phyloP scores from a whole-genome alignment of 2,113 vertebrate species.

The Tapirus terrestris region DNA sequence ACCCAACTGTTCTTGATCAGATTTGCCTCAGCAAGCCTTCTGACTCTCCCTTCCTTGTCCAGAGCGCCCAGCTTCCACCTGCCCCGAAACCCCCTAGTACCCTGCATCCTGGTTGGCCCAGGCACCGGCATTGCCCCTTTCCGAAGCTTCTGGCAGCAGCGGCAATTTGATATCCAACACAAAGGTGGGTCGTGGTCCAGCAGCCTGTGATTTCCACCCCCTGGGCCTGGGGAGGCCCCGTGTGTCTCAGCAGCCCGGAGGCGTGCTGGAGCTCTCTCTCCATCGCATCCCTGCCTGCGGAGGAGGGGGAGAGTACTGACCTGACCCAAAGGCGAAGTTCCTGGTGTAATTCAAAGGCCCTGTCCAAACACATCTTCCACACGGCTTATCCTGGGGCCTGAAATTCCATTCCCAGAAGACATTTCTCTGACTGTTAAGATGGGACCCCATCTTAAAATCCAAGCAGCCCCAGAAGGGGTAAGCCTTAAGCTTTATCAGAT shows the following conservation, averaged over 20 bases:
- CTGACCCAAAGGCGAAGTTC: background rate
- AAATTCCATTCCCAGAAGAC: background rate
- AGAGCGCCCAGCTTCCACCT: conserved; percentile 97
- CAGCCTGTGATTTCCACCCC: fast-evolving
- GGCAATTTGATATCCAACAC: conserved; percentile 93
- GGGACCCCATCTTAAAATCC: background rate
- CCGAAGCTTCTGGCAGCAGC: conserved; percentile 99
- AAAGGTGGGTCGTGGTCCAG: conserved; percentile 86
- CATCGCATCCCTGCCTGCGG: fast-evolving
- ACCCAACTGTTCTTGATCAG: background rate
- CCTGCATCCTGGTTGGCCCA: conserved; percentile 96
- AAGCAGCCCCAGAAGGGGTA: background rate
- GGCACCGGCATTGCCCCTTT: conserved; percentile 98
- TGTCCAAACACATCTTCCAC: background rate
- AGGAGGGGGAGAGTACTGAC: fast-evolving
- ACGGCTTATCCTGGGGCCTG: background rate
- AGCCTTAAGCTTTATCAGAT: background rate
- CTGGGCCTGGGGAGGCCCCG: fast-evolving
- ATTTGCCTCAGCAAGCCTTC: background rate
- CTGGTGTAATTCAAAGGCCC: background rate
- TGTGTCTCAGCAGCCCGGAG: background rate
- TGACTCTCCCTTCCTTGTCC: conserved; percentile 27
- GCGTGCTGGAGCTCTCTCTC: fast-evolving
- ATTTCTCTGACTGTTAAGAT: background rate
- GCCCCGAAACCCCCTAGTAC: conserved; percentile 94